These are phyloP conservation scores for Synergus itoensis DNA, from an alignment of 2,888 invertebrate species.

Conservation along the genomic window DNA sequence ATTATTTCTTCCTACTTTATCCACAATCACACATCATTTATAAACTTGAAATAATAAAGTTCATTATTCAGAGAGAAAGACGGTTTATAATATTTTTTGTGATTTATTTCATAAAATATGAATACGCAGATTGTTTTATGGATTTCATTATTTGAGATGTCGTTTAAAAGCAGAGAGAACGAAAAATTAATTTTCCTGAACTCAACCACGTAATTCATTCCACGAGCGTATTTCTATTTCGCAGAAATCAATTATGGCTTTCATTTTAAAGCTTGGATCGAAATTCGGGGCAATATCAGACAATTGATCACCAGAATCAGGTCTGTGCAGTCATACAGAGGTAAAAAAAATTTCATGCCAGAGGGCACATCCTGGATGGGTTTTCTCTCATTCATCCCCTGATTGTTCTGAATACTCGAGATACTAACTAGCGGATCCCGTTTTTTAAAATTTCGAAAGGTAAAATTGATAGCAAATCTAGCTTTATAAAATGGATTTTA, in stretches of 20 bases:
- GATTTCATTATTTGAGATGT: too few relatives aligned
- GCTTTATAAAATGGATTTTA: neutral
- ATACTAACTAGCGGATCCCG: neutral
- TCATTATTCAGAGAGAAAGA: too few relatives aligned
- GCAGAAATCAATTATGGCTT: conserved; percentile 29
- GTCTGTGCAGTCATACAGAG: neutral
- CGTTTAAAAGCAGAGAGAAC: neutral
- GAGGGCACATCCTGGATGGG: neutral
- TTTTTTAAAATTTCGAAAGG: neutral
- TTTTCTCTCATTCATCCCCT: neutral
- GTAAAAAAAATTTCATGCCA: neutral
- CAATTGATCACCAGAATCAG: conserved; percentile 1
- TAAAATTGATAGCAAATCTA: neutral
- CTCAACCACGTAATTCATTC: conserved; percentile 1
- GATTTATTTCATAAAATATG: too few relatives aligned
- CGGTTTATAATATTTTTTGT: too few relatives aligned
- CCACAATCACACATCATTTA: too few relatives aligned
- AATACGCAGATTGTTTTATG: too few relatives aligned
- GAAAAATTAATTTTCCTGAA: conserved; percentile 16
- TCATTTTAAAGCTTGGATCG: conserved; percentile 23
- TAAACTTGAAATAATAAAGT: too few relatives aligned
- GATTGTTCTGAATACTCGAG: neutral
- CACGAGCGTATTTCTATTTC: conserved; percentile 11
- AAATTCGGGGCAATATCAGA: conserved; percentile 8
- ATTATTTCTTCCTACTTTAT: too few relatives aligned